These are phyloP conservation scores for Alosa alosa DNA, from an alignment of 2,113 vertebrate genomes.

Conservation along the genomic window DNA sequence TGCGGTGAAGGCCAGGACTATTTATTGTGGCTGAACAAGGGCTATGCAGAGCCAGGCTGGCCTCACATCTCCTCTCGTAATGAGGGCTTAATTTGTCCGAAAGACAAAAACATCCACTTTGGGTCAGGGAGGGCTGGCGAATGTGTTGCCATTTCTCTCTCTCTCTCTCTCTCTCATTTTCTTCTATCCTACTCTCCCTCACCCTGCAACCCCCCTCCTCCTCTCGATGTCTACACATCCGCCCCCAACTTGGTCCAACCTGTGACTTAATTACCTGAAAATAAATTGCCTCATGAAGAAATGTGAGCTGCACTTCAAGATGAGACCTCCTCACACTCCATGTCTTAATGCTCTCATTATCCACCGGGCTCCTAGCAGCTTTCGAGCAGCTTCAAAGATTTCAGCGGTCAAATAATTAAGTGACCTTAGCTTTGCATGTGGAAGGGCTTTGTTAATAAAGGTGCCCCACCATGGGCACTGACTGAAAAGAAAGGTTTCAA, in stretches of 20 bases:
- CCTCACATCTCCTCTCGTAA: slow-evolving; percentile 55
- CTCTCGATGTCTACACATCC: slow-evolving; percentile 29
- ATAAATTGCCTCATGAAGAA: slow-evolving; percentile 56
- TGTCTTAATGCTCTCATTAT: slow-evolving; percentile 62
- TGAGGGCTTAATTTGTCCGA: slow-evolving; percentile 63
- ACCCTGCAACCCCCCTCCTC: neutral
- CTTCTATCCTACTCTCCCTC: neutral
- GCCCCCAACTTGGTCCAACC: slow-evolving; percentile 44
- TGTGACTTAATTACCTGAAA: slow-evolving; percentile 60
- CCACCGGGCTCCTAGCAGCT: slow-evolving; percentile 28
- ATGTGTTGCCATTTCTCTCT: slow-evolving; percentile 17
- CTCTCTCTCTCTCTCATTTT: slow-evolving; percentile 4
- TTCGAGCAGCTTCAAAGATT: slow-evolving; percentile 45
- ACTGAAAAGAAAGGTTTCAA: slow-evolving; percentile 8
- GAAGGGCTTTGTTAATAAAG: slow-evolving; percentile 51
- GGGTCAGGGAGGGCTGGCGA: slow-evolving; percentile 30
- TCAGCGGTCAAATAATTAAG: slow-evolving; percentile 41
- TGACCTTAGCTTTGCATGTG: slow-evolving; percentile 41
- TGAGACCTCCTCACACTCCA: slow-evolving; percentile 50
- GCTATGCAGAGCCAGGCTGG: slow-evolving; percentile 49
- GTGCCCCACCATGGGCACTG: slow-evolving; percentile 28
- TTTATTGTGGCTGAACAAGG: slow-evolving; percentile 73
- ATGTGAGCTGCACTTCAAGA: slow-evolving; percentile 57
- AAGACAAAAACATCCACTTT: slow-evolving; percentile 45
- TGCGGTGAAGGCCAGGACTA: slow-evolving; percentile 68